Evolutionary conservation across 2,113 vertebrate genomes (phyloP).

Genomic region (Erythrocercus mccallii): DNA sequence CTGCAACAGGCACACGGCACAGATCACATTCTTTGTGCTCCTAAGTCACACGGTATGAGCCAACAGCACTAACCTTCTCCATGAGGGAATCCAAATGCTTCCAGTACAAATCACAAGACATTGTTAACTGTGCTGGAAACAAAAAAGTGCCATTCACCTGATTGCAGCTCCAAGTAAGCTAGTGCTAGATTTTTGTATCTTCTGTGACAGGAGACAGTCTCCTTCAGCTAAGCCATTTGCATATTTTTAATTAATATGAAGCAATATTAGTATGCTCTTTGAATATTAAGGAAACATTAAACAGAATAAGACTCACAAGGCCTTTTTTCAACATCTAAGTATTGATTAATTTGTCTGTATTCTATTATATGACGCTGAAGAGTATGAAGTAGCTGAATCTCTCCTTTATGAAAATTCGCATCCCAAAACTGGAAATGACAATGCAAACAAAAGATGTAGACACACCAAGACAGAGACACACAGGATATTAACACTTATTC

Average conservation of each 20-base stretch:
- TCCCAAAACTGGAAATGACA: background rate
- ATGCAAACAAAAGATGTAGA: background rate
- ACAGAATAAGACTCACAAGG: background rate
- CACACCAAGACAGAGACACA: background rate
- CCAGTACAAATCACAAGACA: background rate
- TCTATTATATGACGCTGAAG: background rate
- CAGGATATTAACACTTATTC: background rate
- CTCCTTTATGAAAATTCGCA: background rate
- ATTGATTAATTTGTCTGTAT: background rate
- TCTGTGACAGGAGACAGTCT: background rate
- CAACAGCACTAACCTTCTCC: background rate
- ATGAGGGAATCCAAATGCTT: background rate
- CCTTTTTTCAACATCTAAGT: background rate
- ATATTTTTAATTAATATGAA: conserved; percentile 38
- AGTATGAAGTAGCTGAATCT: background rate
- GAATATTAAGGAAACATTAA: background rate
- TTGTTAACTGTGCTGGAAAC: background rate
- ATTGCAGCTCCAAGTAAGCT: background rate
- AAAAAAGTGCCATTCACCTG: background rate
- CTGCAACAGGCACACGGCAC: fast-evolving
- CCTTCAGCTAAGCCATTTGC: background rate
- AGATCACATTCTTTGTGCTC: background rate
- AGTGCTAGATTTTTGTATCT: background rate
- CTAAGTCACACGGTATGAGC: background rate
- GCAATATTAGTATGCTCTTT: background rate